These are phyloP conservation scores for Xyrauchen texanus DNA, from an alignment of 2,113 vertebrate species.

Conservation along the genomic window DNA sequence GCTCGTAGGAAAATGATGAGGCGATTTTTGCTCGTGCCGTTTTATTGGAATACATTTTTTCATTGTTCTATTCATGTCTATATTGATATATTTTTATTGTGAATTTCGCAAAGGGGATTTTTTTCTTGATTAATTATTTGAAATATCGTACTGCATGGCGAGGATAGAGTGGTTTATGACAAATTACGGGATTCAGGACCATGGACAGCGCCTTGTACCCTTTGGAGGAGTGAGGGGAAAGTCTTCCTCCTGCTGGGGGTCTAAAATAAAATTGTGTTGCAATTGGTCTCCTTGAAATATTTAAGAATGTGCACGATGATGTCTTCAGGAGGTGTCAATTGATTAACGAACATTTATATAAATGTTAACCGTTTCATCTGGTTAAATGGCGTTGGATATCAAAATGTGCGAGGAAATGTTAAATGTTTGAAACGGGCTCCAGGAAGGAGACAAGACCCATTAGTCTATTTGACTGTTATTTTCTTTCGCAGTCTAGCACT, in stretches of 20 bases:
- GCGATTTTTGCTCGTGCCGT: neutral
- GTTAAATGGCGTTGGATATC: too few species aligned
- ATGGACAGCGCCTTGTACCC: slow-evolving; percentile 35
- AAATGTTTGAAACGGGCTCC: neutral
- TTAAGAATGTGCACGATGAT: neutral
- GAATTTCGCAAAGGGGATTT: neutral
- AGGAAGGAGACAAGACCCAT: too few species aligned
- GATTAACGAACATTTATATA: neutral
- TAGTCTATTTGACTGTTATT: neutral
- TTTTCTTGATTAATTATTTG: neutral
- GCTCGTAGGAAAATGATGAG: neutral
- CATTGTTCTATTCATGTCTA: neutral
- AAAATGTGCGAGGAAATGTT: too few species aligned
- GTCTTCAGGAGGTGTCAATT: neutral
- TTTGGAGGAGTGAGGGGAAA: neutral
- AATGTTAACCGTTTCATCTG: neutral
- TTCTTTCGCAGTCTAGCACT: neutral
- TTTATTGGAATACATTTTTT: neutral
- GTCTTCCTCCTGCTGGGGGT: too few species aligned
- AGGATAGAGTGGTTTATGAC: too few species aligned
- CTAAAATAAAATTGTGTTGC: too few species aligned
- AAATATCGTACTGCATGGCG: neutral
- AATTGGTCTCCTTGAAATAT: neutral
- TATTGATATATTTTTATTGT: neutral
- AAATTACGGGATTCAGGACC: slow-evolving; percentile 41